Base-by-base conservation (phyloP, 2,113 vertebrate genomes). In the Bufo gargarizans region DNA sequence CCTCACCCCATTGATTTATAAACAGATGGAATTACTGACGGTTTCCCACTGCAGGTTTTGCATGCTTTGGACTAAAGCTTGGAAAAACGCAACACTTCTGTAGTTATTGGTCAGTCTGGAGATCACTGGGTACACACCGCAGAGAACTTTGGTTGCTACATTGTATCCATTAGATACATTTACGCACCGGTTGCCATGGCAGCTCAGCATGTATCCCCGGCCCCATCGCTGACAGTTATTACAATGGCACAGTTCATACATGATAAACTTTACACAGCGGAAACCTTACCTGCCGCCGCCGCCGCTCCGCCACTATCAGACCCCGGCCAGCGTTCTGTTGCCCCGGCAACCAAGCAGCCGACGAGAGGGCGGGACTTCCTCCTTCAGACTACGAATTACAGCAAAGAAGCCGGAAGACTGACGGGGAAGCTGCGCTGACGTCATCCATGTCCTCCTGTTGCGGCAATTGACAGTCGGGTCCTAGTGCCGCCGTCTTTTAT, bases 321-420 rank as follows among this genome's bases (percentile, higher is more conserved):
- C 67, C 85, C 74, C 16, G 59, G 74, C 0, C 74, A 53, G 85
- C 85, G 85, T 86, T 86, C 58, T 19, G 85, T 86, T 86, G n/a
- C 85, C 59, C 20, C 5, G 45, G 85, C 85, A 86, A 86, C 85
- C 47, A 86, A 50, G 6, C 59, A 33, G 22, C 55, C 77, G 55
- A 22, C 8, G 11, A 65, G 11, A 7, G 53, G 76, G 85, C 85
- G 59, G 85, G 74, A 43, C 76, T 49, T 67, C 76, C 74, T 63
- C 33, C 50, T 59, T 1, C 6, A 0, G 58, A 6, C 6, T 14
- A 3, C 74, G 7, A 67, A 50, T 67, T 3, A 67, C 12, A 65
- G 55, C 45, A 12, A 59, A 22, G 22, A 63, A 17, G 3, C 20
- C 12, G 2, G 12, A 11, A 77, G 71, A 19, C 6, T 76, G 71